Conservation (phyloP, 2,113 vertebrate genomes). For the Macroglossus sobrinus region DNA sequence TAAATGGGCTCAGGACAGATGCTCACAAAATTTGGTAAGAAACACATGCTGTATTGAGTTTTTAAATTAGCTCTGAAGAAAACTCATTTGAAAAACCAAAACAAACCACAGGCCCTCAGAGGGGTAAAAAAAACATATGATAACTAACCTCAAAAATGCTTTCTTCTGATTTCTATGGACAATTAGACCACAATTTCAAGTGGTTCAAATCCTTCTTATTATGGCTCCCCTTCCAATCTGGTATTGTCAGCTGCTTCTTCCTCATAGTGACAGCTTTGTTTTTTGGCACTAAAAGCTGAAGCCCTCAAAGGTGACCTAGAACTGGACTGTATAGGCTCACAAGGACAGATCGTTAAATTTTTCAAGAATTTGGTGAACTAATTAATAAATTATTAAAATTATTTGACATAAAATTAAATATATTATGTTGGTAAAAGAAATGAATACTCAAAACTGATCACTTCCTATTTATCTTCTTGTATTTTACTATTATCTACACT, state of each 20-base stretch:
- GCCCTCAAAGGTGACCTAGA: background rate
- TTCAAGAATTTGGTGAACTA: background rate
- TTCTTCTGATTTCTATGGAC: constrained; percentile 62
- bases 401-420: background rate
- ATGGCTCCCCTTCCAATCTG: constrained; percentile 25
- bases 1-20: constrained; percentile 59
- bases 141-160: constrained; percentile 71
- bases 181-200: constrained; percentile 54
- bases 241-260: constrained; percentile 23
- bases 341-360: background rate
- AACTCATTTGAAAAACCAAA: constrained; percentile 67
- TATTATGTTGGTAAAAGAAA: background rate
- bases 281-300: constrained; percentile 4
- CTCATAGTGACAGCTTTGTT: constrained; percentile 19
- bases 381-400: constrained; percentile 18
- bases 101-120: constrained; percentile 56
- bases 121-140: background rate
- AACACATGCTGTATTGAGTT: constrained; percentile 51
- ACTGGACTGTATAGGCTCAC: background rate
- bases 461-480: background rate
- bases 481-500: background rate
- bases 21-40: constrained; percentile 64
- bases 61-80: constrained; percentile 65
- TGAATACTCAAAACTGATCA: background rate
- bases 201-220: constrained; percentile 11